phyloP scores from a whole-genome alignment of 2,113 vertebrate genomes.

The Hydrochoerus hydrochaeris region DNA sequence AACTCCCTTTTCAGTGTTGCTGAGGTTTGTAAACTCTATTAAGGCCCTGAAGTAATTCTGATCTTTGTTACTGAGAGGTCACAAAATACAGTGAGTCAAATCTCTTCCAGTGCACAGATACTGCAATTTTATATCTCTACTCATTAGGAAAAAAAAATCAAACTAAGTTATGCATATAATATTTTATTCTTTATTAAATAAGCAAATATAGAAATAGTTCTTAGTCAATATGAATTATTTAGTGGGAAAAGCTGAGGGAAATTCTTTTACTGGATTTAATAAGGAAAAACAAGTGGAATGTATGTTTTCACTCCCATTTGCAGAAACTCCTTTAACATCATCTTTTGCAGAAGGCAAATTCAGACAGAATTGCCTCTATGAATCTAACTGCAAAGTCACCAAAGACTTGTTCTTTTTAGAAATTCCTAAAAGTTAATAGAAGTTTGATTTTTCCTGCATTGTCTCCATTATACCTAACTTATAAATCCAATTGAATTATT shows the following conservation, averaged over 20 bases:
- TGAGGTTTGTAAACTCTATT: neutral
- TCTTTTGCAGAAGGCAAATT: neutral
- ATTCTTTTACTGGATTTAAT: slow-evolving; percentile 48
- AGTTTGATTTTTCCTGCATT: neutral
- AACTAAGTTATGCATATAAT: neutral
- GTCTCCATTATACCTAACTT: neutral
- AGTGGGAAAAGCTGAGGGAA: slow-evolving; percentile 6
- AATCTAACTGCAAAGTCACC: neutral
- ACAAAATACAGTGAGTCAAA: neutral
- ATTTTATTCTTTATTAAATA: slow-evolving; percentile 68
- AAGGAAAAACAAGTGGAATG: neutral
- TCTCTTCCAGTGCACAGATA: neutral
- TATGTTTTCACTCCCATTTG: neutral
- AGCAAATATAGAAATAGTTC: slow-evolving; percentile 53
- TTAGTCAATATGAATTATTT: neutral
- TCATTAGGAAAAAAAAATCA: neutral
- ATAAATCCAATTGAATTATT: neutral
- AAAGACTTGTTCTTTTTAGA: neutral
- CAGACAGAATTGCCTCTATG: neutral
- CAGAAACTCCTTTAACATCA: neutral
- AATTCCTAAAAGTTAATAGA: neutral
- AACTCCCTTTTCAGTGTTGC: neutral
- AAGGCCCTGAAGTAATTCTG: neutral
- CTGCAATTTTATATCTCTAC: neutral
- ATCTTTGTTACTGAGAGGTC: neutral